Evolutionary conservation across 2,888 invertebrate species (phyloP).

Genomic region (Terebella lapidaria): DNA sequence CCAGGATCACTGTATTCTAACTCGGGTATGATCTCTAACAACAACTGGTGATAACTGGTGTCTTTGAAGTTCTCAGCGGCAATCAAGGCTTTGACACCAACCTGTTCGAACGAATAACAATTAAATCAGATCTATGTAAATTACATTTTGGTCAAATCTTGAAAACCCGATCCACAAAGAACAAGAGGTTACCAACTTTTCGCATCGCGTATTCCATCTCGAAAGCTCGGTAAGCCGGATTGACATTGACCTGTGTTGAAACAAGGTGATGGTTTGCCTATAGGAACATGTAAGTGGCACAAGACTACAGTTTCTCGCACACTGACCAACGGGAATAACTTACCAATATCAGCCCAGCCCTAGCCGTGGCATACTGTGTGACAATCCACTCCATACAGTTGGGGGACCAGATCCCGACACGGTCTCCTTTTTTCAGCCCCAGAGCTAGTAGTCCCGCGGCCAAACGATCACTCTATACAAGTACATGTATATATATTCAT

Average conservation of each 20-base stretch:
- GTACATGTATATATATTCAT: neutral
- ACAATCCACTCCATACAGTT: slow-evolving; percentile 74
- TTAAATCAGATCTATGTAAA: too few species aligned
- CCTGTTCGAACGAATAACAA: slow-evolving; percentile 35
- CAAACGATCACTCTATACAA: slow-evolving; percentile 62
- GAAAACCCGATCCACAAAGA: too few species aligned
- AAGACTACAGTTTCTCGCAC: too few species aligned
- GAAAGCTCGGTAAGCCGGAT: slow-evolving; percentile 65
- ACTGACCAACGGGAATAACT: neutral
- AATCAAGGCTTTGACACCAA: slow-evolving; percentile 65
- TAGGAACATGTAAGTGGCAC: neutral
- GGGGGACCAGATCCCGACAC: slow-evolving; percentile 75
- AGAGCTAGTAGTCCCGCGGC: slow-evolving; percentile 69
- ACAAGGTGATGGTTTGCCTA: neutral
- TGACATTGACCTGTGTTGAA: slow-evolving; percentile 64
- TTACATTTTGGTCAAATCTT: too few species aligned
- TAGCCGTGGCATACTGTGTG: slow-evolving; percentile 65
- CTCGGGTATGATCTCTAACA: slow-evolving; percentile 62
- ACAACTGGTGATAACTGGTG: slow-evolving; percentile 66
- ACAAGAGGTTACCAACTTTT: slow-evolving; percentile 56
- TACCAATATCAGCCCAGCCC: slow-evolving; percentile 70
- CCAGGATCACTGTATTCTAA: slow-evolving; percentile 53
- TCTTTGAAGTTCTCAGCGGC: slow-evolving; percentile 62
- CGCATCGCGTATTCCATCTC: slow-evolving; percentile 71
- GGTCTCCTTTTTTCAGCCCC: slow-evolving; percentile 68